A percentile compares a stretch with the other conserved stretches of the same genome.
These are phyloP conservation scores for Phocides pigmalion DNA, from an alignment of 1,140 invertebrate genomes.

Conservation along the genomic window DNA sequence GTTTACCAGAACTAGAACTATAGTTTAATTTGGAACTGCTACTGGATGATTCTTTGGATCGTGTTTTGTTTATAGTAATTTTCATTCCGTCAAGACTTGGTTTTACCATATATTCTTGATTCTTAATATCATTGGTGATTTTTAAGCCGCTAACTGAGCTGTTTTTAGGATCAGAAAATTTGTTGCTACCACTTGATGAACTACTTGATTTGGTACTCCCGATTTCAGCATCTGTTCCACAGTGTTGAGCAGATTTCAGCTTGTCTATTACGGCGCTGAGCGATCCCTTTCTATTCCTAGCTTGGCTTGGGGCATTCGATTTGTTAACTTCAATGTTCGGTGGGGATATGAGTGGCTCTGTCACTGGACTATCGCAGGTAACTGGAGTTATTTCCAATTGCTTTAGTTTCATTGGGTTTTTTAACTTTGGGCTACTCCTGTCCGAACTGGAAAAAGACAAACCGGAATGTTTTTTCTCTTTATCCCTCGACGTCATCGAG, in stretches of 20 bases:
- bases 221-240: slow-evolving; percentile 76
- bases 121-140: slow-evolving; percentile 86
- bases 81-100: slow-evolving; percentile 94
- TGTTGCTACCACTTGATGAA: slow-evolving; percentile 67
- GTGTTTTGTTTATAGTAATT: slow-evolving; percentile 94
- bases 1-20: slow-evolving; percentile 71
- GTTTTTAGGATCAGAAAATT: slow-evolving; percentile 84
- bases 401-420: slow-evolving; percentile 88
- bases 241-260: slow-evolving; percentile 90
- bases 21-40: slow-evolving; percentile 76
- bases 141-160: slow-evolving; percentile 76
- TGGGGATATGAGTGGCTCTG: slow-evolving; percentile 84
- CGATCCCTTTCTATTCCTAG: slow-evolving; percentile 89
- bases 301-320: slow-evolving; percentile 84
- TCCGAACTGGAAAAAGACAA: slow-evolving; percentile 81
- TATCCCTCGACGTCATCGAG: slow-evolving; percentile 83
- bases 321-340: slow-evolving; percentile 84
- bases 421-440: slow-evolving; percentile 87
- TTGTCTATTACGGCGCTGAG: slow-evolving; percentile 94
- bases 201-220: slow-evolving; percentile 55
- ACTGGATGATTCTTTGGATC: slow-evolving; percentile 86
- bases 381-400: slow-evolving; percentile 86
- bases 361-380: slow-evolving; percentile 68
- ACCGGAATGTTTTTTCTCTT: slow-evolving; percentile 86
- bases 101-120: slow-evolving; percentile 94